A percentile compares a stretch with the other conserved stretches of the same genome.
These are phyloP conservation scores for Octonoba sinensis DNA, from an alignment of 2,888 invertebrate genomes.

Conservation along the genomic window DNA sequence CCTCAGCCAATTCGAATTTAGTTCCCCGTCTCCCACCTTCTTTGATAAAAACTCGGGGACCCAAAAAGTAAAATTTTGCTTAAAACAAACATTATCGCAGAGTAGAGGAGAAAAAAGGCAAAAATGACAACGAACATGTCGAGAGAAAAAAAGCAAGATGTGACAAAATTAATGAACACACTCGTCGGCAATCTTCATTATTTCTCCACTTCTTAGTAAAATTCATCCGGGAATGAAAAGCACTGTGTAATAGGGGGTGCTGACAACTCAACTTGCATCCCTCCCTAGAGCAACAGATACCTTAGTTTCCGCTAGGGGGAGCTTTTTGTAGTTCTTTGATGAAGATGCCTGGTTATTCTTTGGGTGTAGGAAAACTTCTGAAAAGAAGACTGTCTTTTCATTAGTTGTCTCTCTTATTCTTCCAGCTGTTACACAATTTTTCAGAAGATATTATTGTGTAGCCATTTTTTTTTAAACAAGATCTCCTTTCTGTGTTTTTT, in stretches of 20 bases:
- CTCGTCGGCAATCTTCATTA: conserved; percentile 45
- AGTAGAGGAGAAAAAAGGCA: background rate
- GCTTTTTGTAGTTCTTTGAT: background rate
- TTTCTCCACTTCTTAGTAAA: conserved; percentile 25
- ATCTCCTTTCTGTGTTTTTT: no score
- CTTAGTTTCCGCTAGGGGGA: conserved; percentile 5
- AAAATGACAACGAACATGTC: background rate
- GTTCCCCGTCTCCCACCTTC: no score
- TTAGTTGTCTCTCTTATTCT: no score
- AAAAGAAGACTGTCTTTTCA: no score
- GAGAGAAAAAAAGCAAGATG: conserved; percentile 36
- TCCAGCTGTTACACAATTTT: no score
- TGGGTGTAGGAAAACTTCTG: no score
- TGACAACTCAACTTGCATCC: background rate
- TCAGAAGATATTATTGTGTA: no score
- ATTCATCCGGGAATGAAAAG: background rate
- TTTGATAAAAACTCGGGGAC: background rate
- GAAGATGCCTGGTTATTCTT: background rate
- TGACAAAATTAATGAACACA: conserved; percentile 60
- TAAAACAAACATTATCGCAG: background rate
- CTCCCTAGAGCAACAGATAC: conserved; percentile 6
- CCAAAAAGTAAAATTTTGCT: background rate
- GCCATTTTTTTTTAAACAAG: no score
- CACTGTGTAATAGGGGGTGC: background rate
- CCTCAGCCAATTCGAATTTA: no score